A percentile compares a stretch with the other conserved stretches of the same genome.
phyloP scores from a whole-genome alignment of 2,797 vertebrate species.

The Mycteria americana region DNA sequence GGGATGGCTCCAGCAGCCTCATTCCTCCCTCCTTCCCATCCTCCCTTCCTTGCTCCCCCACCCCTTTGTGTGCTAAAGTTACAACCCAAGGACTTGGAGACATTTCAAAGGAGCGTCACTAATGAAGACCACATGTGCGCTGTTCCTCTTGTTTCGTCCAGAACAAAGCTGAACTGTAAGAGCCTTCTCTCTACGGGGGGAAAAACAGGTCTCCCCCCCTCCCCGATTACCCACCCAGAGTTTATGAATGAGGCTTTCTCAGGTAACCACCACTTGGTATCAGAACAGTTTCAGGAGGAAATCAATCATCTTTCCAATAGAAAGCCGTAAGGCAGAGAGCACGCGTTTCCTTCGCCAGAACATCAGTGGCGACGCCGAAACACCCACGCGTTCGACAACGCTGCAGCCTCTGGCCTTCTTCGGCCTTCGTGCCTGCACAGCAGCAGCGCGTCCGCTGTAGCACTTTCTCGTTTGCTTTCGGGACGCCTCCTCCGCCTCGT shows the following conservation, averaged over 20 bases:
- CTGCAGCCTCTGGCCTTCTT: not conserved
- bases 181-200: not conserved
- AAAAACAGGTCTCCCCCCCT: not conserved
- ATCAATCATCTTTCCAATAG: not conserved
- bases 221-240: not conserved
- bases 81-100: constrained; percentile 54
- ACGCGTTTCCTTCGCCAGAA: not conserved
- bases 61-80: constrained; percentile 53
- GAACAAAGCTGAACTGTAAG: constrained; percentile 53
- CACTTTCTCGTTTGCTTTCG: not conserved
- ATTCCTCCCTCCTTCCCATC: constrained; percentile 14
- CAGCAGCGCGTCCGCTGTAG: not conserved
- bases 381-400: not conserved
- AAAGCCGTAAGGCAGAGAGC: not conserved
- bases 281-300: not conserved
- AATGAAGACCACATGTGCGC: constrained; percentile 46
- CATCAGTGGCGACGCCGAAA: not conserved
- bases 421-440: not conserved
- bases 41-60: constrained; percentile 4
- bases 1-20: not conserved
- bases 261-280: not conserved
- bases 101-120: constrained; percentile 54
- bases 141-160: not conserved
- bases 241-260: constrained; percentile 41
- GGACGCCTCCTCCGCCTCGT: not conserved